Evolutionary conservation across 2,113 vertebrate genomes (phyloP).

Genomic region (Tauraco erythrolophus): DNA sequence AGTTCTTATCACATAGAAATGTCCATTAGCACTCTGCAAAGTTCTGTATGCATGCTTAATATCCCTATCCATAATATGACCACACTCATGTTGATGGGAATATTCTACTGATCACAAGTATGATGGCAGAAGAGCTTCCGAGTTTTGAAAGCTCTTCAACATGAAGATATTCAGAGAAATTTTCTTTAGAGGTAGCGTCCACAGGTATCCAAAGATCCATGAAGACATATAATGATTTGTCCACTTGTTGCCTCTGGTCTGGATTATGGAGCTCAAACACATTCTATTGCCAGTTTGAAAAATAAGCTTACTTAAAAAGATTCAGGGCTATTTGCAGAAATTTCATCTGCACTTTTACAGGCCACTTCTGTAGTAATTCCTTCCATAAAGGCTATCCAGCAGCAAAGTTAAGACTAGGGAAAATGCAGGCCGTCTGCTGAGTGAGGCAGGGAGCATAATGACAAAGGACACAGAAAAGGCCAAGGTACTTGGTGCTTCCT

Average conservation of each 20-base stretch:
- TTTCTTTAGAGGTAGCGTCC: not conserved
- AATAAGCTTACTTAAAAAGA: not conserved
- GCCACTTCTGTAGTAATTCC: not conserved
- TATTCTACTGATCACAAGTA: not conserved
- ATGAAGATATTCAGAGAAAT: not conserved
- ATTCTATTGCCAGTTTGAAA: not conserved
- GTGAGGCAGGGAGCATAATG: not conserved
- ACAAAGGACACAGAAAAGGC: not conserved
- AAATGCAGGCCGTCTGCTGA: not conserved
- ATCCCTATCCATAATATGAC: not conserved
- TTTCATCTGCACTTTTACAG: not conserved
- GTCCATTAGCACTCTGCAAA: not conserved
- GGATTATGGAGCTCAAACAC: not conserved
- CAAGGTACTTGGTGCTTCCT: not conserved
- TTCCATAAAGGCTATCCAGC: not conserved
- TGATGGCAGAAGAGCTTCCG: not conserved
- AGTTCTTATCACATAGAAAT: not conserved
- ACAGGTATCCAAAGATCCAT: not conserved
- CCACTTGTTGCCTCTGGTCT: not conserved
- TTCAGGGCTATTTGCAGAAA: not conserved
- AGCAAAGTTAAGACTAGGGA: not conserved
- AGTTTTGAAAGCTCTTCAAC: not conserved
- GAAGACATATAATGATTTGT: not conserved
- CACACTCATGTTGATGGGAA: not conserved
- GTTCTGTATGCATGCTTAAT: not conserved